These are phyloP conservation scores for Alviniconcha strummeri DNA, from an alignment of 2,888 invertebrate species.

Conservation along the genomic window DNA sequence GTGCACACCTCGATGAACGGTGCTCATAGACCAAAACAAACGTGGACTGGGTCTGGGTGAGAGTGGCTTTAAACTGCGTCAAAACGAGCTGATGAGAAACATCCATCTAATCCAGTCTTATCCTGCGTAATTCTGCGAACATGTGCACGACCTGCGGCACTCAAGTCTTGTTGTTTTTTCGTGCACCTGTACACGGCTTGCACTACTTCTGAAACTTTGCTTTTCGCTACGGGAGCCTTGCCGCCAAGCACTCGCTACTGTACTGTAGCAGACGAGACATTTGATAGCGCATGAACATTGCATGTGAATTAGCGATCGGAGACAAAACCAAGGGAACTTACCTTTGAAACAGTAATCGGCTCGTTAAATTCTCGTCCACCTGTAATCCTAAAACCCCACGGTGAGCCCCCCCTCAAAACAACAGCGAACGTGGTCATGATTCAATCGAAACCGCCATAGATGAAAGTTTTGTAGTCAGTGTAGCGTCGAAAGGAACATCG, in stretches of 20 bases:
- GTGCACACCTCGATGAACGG: too few species aligned
- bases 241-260: constrained; percentile 9
- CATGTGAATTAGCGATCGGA: neutral
- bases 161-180: too few species aligned
- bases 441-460: constrained; percentile 58
- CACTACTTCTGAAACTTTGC: neutral
- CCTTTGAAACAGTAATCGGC: constrained; percentile 81
- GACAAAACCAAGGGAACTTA: constrained; percentile 43
- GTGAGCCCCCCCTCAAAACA: constrained; percentile 86
- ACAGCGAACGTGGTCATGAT: constrained; percentile 75
- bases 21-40: too few species aligned
- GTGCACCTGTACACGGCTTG: too few species aligned
- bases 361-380: constrained; percentile 87
- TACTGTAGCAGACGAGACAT: constrained; percentile 25
- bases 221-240: neutral
- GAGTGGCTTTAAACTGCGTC: too few species aligned
- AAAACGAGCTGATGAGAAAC: too few species aligned
- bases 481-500: constrained; percentile 24
- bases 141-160: too few species aligned
- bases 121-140: too few species aligned
- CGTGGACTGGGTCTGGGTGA: too few species aligned
- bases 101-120: too few species aligned
- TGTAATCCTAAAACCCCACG: constrained; percentile 93
- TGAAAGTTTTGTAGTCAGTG: constrained; percentile 28
- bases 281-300: neutral